These are phyloP conservation scores for Vidua macroura DNA, from an alignment of 2,113 vertebrate genomes.

Conservation along the genomic window DNA sequence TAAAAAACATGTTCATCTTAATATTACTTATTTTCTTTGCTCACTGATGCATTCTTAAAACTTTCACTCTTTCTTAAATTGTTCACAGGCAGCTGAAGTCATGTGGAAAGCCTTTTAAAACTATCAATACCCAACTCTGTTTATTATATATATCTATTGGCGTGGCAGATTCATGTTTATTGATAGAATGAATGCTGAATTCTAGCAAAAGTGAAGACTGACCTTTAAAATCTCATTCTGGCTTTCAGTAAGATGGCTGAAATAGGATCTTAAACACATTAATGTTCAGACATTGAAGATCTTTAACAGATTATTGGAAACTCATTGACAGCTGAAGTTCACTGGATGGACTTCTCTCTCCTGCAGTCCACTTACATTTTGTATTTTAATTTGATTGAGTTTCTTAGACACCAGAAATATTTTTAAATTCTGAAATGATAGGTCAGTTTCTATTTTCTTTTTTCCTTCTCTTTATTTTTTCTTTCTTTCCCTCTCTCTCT, in stretches of 20 bases:
- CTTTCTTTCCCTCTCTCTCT: accelerated
- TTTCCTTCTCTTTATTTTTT: too few species aligned
- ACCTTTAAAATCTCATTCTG: background rate
- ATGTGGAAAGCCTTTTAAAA: background rate
- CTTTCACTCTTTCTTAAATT: background rate
- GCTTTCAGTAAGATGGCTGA: background rate
- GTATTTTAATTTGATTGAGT: background rate
- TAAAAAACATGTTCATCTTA: background rate
- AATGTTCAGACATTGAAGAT: background rate
- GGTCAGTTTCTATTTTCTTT: background rate
- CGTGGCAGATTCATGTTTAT: background rate
- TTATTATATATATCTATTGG: background rate
- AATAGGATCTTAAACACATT: background rate
- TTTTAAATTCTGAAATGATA: background rate
- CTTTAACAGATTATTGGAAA: background rate
- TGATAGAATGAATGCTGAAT: background rate
- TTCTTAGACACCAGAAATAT: background rate
- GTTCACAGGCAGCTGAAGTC: background rate
- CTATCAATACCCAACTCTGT: background rate
- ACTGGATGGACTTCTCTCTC: background rate
- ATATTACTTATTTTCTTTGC: background rate
- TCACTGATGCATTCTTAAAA: background rate
- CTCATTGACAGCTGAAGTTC: background rate
- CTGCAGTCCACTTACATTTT: background rate
- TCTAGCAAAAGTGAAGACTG: background rate